Conservation (phyloP, 2,888 invertebrate genomes). For the Blastobasis adustella region DNA sequence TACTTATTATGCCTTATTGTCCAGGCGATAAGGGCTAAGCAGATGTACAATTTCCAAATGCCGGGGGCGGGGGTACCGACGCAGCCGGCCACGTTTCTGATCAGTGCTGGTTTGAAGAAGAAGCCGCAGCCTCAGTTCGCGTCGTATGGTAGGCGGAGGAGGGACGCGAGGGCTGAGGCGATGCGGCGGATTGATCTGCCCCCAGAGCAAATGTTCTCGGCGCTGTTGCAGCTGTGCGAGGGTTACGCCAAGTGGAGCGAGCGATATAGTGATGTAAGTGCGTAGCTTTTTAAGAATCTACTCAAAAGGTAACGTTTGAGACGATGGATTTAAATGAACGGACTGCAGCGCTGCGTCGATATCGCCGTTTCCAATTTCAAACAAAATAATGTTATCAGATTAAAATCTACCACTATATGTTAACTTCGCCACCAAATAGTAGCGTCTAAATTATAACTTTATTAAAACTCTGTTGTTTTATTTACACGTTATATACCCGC, state of each 20-base stretch:
- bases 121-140: constrained; percentile 54
- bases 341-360: too few species aligned
- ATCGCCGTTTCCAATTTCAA: background rate
- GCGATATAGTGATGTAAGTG: constrained; percentile 7
- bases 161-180: constrained; percentile 32
- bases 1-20: constrained; percentile 86
- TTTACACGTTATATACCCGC: background rate
- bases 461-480: background rate
- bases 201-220: constrained; percentile 67
- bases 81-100: constrained; percentile 47
- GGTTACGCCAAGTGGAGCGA: constrained; percentile 72
- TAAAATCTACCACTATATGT: background rate
- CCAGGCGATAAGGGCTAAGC: constrained; percentile 82
- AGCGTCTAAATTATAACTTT: background rate
- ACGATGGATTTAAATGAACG: background rate
- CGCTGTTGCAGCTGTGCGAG: constrained; percentile 69
- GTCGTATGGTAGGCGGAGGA: constrained; percentile 48
- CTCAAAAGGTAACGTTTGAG: background rate
- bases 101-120: constrained; percentile 60
- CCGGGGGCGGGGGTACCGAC: constrained; percentile 25
- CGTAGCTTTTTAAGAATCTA: background rate
- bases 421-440: background rate
- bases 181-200: constrained; percentile 38
- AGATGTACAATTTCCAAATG: constrained; percentile 32
- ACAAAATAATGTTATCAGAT: background rate